These are phyloP conservation scores for Oryzias curvinotus DNA, from an alignment of 2,113 vertebrate species.

Conservation along the genomic window DNA sequence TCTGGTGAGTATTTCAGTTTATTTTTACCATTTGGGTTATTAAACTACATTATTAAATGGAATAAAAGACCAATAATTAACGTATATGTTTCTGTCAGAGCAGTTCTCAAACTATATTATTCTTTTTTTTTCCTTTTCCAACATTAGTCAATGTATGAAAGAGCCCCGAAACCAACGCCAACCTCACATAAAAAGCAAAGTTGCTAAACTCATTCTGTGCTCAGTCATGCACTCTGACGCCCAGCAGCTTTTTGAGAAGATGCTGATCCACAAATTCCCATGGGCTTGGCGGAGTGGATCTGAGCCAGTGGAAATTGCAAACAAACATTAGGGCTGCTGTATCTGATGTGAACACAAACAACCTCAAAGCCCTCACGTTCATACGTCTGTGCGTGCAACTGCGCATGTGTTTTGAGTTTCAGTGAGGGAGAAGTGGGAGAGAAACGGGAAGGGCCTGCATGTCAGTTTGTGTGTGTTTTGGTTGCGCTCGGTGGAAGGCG, in stretches of 20 bases:
- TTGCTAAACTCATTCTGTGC: conserved; percentile 36
- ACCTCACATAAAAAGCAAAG: conserved; percentile 38
- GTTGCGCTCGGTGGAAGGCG: conserved; percentile 37
- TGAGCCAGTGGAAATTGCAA: conserved; percentile 68
- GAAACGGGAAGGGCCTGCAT: not conserved
- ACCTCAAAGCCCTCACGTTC: conserved; percentile 59
- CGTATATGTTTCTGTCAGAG: conserved; percentile 7
- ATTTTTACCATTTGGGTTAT: no score
- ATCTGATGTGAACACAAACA: conserved; percentile 62
- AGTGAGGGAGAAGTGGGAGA: conserved; percentile 27
- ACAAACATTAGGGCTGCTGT: conserved; percentile 65
- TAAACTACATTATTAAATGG: no score
- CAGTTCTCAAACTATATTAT: conserved; percentile 13
- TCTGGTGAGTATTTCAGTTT: no score
- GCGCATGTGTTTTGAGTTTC: conserved; percentile 33
- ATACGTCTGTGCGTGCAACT: conserved; percentile 51
- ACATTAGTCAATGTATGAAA: conserved; percentile 14
- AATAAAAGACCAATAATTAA: no score
- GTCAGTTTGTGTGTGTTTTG: not conserved
- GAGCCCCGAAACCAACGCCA: conserved; percentile 27
- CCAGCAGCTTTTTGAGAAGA: conserved; percentile 67
- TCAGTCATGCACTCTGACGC: conserved; percentile 37
- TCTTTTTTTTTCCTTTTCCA: not conserved
- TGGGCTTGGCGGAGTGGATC: conserved; percentile 66
- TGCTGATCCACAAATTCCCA: conserved; percentile 74